phyloP scores from a whole-genome alignment of 2,113 vertebrate genomes.

The Ranitomeya imitator region DNA sequence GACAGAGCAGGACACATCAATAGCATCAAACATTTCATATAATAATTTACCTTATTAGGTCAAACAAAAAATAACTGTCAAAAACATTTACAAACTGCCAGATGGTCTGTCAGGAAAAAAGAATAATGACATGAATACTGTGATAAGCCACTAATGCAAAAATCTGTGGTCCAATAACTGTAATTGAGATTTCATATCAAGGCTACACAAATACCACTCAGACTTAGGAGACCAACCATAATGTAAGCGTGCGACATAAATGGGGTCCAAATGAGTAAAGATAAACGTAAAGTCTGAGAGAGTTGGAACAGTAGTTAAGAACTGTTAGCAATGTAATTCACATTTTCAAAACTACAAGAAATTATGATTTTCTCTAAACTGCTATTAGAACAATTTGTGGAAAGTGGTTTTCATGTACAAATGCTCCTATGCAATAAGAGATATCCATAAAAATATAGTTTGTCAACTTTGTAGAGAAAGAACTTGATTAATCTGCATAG shows the following conservation, averaged over 20 bases:
- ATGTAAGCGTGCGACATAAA: not conserved
- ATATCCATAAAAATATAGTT: too few species aligned
- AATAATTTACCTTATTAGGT: not conserved
- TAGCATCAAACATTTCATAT: not conserved
- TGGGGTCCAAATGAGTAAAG: not conserved
- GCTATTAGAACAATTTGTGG: too few species aligned
- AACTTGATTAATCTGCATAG: too few species aligned
- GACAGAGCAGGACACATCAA: not conserved
- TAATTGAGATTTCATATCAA: not conserved
- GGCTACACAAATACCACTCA: not conserved
- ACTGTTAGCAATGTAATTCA: not conserved
- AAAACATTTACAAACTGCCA: not conserved
- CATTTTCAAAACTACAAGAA: too few species aligned
- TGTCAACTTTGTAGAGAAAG: too few species aligned
- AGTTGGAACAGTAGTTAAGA: not conserved
- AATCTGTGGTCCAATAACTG: not conserved
- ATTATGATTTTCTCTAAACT: too few species aligned
- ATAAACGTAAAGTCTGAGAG: not conserved
- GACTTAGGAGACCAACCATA: not conserved
- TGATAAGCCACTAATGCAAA: not conserved
- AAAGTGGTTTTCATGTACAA: too few species aligned
- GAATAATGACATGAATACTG: not conserved
- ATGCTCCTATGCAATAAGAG: too few species aligned
- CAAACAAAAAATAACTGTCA: not conserved
- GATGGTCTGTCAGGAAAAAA: not conserved